phyloP scores from a whole-genome alignment of 2,888 invertebrate species.

The Microctonus aethiopoides region DNA sequence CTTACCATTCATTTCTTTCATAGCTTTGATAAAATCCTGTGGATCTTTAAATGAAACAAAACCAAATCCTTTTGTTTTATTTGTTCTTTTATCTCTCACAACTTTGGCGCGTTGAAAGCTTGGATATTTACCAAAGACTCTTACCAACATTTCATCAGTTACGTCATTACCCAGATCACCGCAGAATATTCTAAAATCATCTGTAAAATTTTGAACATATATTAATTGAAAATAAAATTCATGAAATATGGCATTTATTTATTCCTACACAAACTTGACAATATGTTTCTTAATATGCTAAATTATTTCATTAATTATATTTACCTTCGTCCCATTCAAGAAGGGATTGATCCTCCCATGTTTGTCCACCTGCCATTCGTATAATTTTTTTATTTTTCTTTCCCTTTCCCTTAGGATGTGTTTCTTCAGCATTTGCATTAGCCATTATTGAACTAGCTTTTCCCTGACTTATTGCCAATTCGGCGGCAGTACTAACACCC shows the following conservation, averaged over 20 bases:
- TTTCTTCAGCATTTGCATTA: slow-evolving; percentile 62
- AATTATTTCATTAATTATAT: neutral
- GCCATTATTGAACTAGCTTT: slow-evolving; percentile 67
- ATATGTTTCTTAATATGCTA: too few species aligned
- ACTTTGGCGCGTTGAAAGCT: slow-evolving; percentile 96
- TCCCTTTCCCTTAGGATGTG: slow-evolving; percentile 67
- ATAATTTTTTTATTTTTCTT: slow-evolving; percentile 80
- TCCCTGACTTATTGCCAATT: slow-evolving; percentile 75
- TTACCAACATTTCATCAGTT: slow-evolving; percentile 94
- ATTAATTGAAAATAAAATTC: too few species aligned
- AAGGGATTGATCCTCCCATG: slow-evolving; percentile 96
- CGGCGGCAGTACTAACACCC: slow-evolving; percentile 74
- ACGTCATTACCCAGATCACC: slow-evolving; percentile 99
- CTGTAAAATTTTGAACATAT: too few species aligned
- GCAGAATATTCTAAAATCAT: slow-evolving; percentile 98
- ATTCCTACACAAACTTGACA: too few species aligned
- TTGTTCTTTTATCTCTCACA: slow-evolving; percentile 94
- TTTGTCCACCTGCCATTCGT: slow-evolving; percentile 91
- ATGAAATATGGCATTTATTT: too few species aligned
- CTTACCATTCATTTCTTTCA: slow-evolving; percentile 99
- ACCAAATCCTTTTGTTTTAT: slow-evolving; percentile 98
- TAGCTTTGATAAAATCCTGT: slow-evolving; percentile 96
- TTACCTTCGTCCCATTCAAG: slow-evolving; percentile 93
- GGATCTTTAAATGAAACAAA: slow-evolving; percentile 99
- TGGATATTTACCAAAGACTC: slow-evolving; percentile 94